Percentiles rank a stretch among this genome's conserved stretches.
Conservation (phyloP, 2,888 invertebrate genomes). For the Agrochola lychnidis region DNA sequence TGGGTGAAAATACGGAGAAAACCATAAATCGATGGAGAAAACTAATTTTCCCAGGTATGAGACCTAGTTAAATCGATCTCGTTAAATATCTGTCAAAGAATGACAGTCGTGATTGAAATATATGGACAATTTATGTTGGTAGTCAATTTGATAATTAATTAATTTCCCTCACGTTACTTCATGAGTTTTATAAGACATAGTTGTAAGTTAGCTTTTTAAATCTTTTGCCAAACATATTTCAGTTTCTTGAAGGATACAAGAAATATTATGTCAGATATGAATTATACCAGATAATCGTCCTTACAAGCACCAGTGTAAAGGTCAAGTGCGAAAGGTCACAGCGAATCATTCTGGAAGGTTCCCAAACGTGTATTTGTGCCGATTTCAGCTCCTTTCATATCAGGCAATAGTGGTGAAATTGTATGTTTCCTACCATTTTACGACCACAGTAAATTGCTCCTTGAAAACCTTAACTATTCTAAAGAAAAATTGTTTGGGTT, state of each 20-base stretch:
- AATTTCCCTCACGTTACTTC: too few relatives aligned
- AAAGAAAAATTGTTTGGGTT: slow-evolving; percentile 13
- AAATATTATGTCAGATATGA: background rate
- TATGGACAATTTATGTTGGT: background rate
- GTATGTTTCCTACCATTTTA: slow-evolving; percentile 41
- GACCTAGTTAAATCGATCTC: too few relatives aligned
- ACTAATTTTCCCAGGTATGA: too few relatives aligned
- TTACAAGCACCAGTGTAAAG: slow-evolving; percentile 28
- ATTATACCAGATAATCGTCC: slow-evolving; percentile 3
- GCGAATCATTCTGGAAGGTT: slow-evolving; percentile 41
- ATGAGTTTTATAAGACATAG: background rate
- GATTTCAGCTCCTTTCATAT: slow-evolving; percentile 51
- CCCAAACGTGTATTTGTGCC: slow-evolving; percentile 58
- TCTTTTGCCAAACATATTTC: background rate
- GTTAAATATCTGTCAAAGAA: background rate
- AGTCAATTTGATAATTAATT: too few relatives aligned
- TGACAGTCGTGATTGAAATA: background rate
- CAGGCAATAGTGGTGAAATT: slow-evolving; percentile 49
- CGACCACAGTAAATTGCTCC: slow-evolving; percentile 35
- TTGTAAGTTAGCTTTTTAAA: background rate
- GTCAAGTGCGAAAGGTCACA: slow-evolving; percentile 37
- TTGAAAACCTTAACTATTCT: slow-evolving; percentile 6
- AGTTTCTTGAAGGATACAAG: background rate
- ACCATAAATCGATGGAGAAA: too few relatives aligned
- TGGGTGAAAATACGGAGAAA: too few relatives aligned